Base-by-base conservation (phyloP, 2,797 vertebrate genomes). In the Aeoliscus strigatus region DNA sequence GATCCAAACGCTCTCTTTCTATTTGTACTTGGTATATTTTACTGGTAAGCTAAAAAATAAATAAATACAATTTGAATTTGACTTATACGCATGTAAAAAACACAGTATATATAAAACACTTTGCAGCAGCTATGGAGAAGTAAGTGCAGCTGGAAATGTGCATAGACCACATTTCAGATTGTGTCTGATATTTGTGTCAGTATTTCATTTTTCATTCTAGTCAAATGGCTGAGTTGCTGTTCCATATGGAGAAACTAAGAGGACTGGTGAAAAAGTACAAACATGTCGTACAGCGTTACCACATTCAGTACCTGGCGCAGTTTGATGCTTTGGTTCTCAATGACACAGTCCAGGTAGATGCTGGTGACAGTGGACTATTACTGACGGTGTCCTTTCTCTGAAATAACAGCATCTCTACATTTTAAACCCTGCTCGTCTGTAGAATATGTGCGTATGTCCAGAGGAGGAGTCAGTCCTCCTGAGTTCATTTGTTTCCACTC, bases 381-480 rank as follows among this genome's bases (percentile, higher is more conserved):
- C n/a, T 30, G 14, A 8, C 6, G 28, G 13, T 30, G 29, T 4
- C 1, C 13, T 13, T 14, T 5, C 12, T 2, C 31, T 8, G 7
- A 35, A 14, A 21, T 7, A 30, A 3, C 27, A 25, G 5, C 3
- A 11, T 30, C n/a, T n/a, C n/a, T n/a, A n/a, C n/a, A n/a, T n/a
- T n/a, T n/a, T n/a, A n/a, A n/a, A n/a, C n/a, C n/a, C n/a, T n/a
- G n/a, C 5, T 17, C 14, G 14, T 33, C 68, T 51, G 6, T 63
- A 97, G 94, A 93, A 91, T 66, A 88, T 97, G 49, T 85, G 79
- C 0, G 94, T 97, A 17, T 97, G 94, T 76, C 94, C 94, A 2
- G 94, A 97, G 56, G 94, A 97, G 49, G 94, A 97, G 49, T 97
- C 94, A 0, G 57, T 96, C 43, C 90, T 97, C 50, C 80, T 94